Percentiles rank a stretch among this genome's conserved stretches.
phyloP scores from a whole-genome alignment of 1,140 invertebrate genomes.

The Drosophila cardini region DNA sequence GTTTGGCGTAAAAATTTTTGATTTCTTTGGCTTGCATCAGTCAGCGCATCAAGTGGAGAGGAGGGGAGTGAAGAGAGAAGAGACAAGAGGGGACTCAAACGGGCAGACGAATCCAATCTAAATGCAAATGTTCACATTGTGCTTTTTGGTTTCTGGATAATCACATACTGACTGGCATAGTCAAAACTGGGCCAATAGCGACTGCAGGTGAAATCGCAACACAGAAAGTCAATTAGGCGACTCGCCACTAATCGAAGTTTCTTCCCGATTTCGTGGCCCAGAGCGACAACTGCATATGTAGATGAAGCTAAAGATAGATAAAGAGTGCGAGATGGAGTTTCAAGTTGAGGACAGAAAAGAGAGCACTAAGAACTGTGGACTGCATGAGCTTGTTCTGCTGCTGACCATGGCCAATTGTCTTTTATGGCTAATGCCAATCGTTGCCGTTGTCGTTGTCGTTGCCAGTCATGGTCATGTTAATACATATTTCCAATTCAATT shows the following conservation, averaged over 20 bases:
- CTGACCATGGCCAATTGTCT: constrained; percentile 35
- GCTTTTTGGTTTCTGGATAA: constrained; percentile 54
- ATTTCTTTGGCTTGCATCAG: constrained; percentile 74
- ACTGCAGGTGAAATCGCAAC: constrained; percentile 72
- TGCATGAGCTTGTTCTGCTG: constrained; percentile 2
- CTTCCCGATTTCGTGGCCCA: constrained; percentile 48
- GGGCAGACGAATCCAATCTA: constrained; percentile 75
- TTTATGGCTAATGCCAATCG: constrained; percentile 23
- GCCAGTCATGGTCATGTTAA: constrained; percentile 55
- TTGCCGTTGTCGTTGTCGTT: constrained; percentile 23
- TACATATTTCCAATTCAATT: constrained; percentile 73
- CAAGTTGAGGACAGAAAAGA: too few species aligned
- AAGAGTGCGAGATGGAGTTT: neutral
- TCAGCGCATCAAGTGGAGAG: constrained; percentile 17
- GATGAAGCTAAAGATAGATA: neutral
- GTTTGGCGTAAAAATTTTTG: constrained; percentile 52
- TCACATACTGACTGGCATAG: constrained; percentile 13
- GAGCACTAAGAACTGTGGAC: neutral
- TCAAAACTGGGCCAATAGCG: constrained; percentile 1
- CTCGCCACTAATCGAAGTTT: constrained; percentile 68
- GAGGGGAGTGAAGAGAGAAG: too few species aligned
- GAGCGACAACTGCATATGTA: neutral
- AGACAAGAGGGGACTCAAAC: constrained; percentile 28
- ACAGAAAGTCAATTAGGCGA: constrained; percentile 80
- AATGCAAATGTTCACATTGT: constrained; percentile 76